Conservation (phyloP, 2,797 vertebrate genomes). For the Anomalospiza imberbis region DNA sequence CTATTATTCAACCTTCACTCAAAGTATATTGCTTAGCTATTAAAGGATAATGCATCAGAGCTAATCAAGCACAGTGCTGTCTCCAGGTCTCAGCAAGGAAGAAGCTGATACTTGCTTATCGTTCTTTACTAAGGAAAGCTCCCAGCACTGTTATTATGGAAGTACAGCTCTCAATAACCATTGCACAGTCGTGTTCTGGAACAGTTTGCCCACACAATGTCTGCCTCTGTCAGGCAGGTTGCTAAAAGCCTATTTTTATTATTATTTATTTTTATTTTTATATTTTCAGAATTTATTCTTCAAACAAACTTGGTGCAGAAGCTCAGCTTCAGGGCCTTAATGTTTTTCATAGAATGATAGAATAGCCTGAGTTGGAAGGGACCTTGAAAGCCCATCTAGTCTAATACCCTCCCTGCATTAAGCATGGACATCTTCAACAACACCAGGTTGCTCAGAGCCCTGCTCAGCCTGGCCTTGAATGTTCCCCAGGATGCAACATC, state of each 20-base stretch:
- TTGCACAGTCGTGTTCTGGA: conserved; percentile 37
- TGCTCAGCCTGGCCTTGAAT: background rate
- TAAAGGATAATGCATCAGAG: conserved; percentile 6
- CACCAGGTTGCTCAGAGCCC: background rate
- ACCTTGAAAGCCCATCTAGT: background rate
- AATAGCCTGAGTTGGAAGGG: background rate
- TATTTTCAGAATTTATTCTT: conserved; percentile 47
- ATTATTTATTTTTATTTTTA: no score
- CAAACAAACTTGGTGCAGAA: conserved; percentile 26
- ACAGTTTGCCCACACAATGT: conserved; percentile 51
- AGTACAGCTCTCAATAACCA: conserved; percentile 54
- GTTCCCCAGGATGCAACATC: background rate
- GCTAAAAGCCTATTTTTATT: conserved; percentile 57
- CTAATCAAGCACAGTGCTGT: background rate
- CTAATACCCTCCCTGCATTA: background rate
- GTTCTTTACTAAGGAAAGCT: conserved; percentile 39
- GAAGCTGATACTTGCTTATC: background rate
- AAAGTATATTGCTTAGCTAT: background rate
- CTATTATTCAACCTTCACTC: conserved; percentile 29
- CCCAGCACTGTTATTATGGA: conserved; percentile 33
- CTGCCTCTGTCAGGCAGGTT: conserved; percentile 55
- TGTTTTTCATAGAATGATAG: background rate
- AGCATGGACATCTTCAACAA: background rate
- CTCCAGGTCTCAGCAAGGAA: conserved; percentile 10
- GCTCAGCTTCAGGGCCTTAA: conserved; percentile 7